phyloP scores from a whole-genome alignment of 1,140 invertebrate genomes.

The Procambarus clarkii region DNA sequence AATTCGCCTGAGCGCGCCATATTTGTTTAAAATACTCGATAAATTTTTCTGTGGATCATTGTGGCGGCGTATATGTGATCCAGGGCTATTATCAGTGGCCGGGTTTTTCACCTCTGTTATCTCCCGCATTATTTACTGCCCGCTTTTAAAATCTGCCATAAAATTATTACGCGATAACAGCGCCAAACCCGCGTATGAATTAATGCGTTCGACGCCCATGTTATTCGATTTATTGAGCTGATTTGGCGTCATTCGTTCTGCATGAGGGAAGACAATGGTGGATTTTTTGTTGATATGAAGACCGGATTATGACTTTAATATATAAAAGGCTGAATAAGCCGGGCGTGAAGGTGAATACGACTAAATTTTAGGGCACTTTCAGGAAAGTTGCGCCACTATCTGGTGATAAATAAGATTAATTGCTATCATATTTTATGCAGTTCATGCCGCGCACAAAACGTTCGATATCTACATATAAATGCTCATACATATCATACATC shows the following conservation, averaged over 20 bases:
- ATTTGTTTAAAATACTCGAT: slow-evolving; percentile 27
- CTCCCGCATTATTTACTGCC: slow-evolving; percentile 27
- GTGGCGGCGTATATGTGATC: not conserved
- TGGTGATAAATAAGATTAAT: too few relatives aligned
- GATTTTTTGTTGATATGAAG: too few relatives aligned
- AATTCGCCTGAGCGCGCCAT: slow-evolving; percentile 26
- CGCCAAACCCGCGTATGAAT: slow-evolving; percentile 26
- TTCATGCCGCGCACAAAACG: too few relatives aligned
- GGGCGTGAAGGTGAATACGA: too few relatives aligned
- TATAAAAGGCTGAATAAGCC: too few relatives aligned
- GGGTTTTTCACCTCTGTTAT: slow-evolving; percentile 32
- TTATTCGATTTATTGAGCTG: slow-evolving; percentile 38
- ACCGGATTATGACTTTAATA: too few relatives aligned
- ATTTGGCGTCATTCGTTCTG: slow-evolving; percentile 21
- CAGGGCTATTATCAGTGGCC: slow-evolving; percentile 4
- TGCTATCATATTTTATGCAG: too few relatives aligned
- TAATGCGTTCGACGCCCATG: slow-evolving; percentile 18
- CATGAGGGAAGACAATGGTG: slow-evolving; percentile 1
- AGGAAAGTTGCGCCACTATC: too few relatives aligned
- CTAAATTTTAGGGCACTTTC: too few relatives aligned
- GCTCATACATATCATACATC: too few relatives aligned
- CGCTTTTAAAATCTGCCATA: slow-evolving; percentile 27
- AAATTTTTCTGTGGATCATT: slow-evolving; percentile 28
- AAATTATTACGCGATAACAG: slow-evolving; percentile 34
- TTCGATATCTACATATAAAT: too few relatives aligned